These are phyloP conservation scores for Meriones unguiculatus DNA, from an alignment of 2,113 vertebrate genomes.

Conservation along the genomic window DNA sequence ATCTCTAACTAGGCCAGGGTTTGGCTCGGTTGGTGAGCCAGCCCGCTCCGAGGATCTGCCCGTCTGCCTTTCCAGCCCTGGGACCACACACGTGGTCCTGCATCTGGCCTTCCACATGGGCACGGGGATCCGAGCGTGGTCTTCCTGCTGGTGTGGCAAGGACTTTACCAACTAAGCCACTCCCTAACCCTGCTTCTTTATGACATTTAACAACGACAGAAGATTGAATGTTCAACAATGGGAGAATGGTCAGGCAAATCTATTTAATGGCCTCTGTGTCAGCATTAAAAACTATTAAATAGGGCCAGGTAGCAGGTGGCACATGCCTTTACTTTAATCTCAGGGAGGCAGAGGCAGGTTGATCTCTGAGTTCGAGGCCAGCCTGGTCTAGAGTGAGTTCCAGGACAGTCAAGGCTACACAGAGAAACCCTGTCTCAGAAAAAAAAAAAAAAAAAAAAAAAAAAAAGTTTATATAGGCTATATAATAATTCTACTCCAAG, in stretches of 20 bases:
- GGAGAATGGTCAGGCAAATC: constrained; percentile 10
- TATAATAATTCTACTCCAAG: background rate
- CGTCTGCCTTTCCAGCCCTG: background rate
- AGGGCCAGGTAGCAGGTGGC: background rate
- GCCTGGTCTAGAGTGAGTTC: background rate
- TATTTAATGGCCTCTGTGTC: background rate
- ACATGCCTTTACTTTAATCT: background rate
- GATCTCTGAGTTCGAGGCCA: background rate
- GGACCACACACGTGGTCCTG: background rate
- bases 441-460: background rate
- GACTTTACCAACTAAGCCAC: background rate
- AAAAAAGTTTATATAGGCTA: background rate
- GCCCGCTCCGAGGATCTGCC: too few species aligned
- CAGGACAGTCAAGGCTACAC: background rate
- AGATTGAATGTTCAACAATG: background rate
- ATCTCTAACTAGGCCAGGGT: background rate
- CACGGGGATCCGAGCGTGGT: background rate
- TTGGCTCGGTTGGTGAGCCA: background rate
- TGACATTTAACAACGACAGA: background rate
- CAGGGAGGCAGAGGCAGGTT: background rate
- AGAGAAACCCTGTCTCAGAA: background rate
- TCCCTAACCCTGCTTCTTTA: background rate
- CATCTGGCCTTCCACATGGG: too few species aligned
- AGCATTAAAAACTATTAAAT: background rate
- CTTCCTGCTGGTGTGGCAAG: background rate